Base-by-base conservation (phyloP, 2,113 vertebrate species). In the Dolichallabes microphthalmus region DNA sequence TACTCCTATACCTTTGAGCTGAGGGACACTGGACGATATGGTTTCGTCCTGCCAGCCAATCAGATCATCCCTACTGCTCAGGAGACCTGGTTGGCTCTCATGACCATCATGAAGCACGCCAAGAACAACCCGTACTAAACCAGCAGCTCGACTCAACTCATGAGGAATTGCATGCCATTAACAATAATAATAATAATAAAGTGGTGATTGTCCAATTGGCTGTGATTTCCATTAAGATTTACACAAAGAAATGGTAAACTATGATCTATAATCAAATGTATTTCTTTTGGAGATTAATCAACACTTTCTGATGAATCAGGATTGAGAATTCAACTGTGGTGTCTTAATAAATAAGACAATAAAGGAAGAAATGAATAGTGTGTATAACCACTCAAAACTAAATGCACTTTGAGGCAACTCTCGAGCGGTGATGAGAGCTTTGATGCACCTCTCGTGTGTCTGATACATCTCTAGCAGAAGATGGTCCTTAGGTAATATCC, bases 1-100 rank as follows among this genome's bases (percentile, higher is more conserved):
- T 98, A 97, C 45, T 95, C 97, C 68, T 97, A 93, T 83, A 94
- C 93, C 68, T 94, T 98, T 0, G 96, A 98, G 91, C 95, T 98
- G 88, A 95, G 97, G 80, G 97, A 98, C 91, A 96, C 93, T 0
- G 97, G 97, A 6, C 91, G 1, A 30, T 95, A 95, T 0, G 97
- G 97, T 6, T 98, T 98, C 92, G 73, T 97, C 82, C 92, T 98
- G 88, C 97, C 97, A 0, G 95, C 96, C 83, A 13, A 86, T 10
- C 96, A 97, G 93, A 98, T 98, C 88, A 17, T 98, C 75, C 96
- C 97, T 85, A 97, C 96, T 0, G 96, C 97, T 57, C 88, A 96
- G 0, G 96, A 97, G 94, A 96, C 95, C 0, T 98, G 97, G 97
- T 88, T 94, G 1, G 97, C 95, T 0, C 89, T 98, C 35, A 91